A percentile compares a stretch with the other conserved stretches of the same genome.
phyloP scores from a whole-genome alignment of 2,888 invertebrate species.

The Temnothorax unifasciatus region DNA sequence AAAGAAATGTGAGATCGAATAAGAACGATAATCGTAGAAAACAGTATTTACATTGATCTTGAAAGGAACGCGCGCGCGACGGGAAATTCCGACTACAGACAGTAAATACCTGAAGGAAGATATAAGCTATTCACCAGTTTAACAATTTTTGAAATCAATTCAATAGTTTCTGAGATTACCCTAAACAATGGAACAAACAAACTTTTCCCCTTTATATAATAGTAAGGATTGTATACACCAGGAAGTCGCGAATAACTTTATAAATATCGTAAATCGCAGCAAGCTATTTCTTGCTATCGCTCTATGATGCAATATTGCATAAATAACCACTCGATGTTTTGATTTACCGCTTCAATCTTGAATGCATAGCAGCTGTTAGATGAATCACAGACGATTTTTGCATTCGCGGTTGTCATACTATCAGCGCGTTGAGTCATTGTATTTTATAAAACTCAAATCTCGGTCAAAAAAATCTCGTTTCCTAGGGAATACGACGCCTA shows the following conservation, averaged over 20 bases:
- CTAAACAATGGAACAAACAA: too few species aligned
- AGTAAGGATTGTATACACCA: neutral
- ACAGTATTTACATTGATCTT: conserved; percentile 5
- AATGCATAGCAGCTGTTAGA: conserved; percentile 47
- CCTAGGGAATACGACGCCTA: neutral
- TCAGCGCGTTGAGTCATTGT: conserved; percentile 30
- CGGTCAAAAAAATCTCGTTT: conserved; percentile 14
- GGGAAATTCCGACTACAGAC: neutral
- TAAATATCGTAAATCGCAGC: conserved; percentile 15
- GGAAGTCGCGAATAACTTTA: conserved; percentile 20
- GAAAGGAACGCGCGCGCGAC: neutral
- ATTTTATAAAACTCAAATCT: conserved; percentile 30
- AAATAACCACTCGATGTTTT: conserved; percentile 35
- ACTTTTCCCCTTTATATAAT: too few species aligned
- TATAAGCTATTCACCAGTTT: too few species aligned
- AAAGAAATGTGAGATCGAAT: neutral
- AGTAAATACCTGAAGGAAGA: neutral
- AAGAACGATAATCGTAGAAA: neutral
- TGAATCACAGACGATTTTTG: conserved; percentile 45
- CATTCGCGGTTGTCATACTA: conserved; percentile 26
- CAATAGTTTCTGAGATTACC: too few species aligned
- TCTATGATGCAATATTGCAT: conserved; percentile 39
- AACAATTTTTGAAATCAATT: too few species aligned
- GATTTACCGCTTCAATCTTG: conserved; percentile 36
- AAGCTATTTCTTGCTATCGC: conserved; percentile 1